These are phyloP conservation scores for Thereva unica DNA, from an alignment of 2,888 invertebrate species.

Conservation along the genomic window DNA sequence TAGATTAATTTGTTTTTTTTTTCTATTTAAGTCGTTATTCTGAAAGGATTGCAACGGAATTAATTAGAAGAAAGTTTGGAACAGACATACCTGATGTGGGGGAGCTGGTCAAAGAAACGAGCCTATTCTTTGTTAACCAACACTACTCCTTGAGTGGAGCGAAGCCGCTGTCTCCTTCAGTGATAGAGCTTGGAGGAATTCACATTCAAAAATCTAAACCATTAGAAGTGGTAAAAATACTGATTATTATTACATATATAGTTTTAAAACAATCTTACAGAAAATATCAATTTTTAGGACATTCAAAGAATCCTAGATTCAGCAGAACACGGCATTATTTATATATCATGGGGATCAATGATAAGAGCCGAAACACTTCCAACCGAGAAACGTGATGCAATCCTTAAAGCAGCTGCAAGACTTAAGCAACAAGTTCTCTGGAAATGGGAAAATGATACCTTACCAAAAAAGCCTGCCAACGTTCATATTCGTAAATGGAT, in stretches of 20 bases:
- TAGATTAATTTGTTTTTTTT: too few relatives aligned
- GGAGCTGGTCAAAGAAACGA: constrained; percentile 56
- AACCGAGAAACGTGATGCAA: constrained; percentile 60
- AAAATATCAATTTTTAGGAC: constrained; percentile 51
- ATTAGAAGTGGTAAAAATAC: constrained; percentile 47
- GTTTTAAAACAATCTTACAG: too few relatives aligned
- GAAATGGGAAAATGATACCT: constrained; percentile 70
- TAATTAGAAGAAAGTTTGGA: constrained; percentile 55
- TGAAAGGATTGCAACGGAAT: constrained; percentile 48
- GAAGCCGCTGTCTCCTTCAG: constrained; percentile 58
- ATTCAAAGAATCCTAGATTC: constrained; percentile 65
- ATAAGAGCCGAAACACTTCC: constrained; percentile 66
- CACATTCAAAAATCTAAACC: constrained; percentile 57
- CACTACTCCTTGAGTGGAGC: constrained; percentile 62
- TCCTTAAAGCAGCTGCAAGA: constrained; percentile 63
- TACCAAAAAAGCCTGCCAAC: constrained; percentile 65
- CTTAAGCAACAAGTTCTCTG: constrained; percentile 68
- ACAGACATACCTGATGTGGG: constrained; percentile 59
- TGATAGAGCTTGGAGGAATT: constrained; percentile 63
- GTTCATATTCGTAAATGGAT: constrained; percentile 70
- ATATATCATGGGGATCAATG: constrained; percentile 74
- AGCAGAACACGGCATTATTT: constrained; percentile 66
- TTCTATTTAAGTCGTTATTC: constrained; percentile 39
- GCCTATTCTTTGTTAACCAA: constrained; percentile 61
- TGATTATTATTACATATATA: too few relatives aligned